Evolutionary conservation across 2,888 invertebrate genomes (phyloP).

Genomic region (Cristatella mucedo): DNA sequence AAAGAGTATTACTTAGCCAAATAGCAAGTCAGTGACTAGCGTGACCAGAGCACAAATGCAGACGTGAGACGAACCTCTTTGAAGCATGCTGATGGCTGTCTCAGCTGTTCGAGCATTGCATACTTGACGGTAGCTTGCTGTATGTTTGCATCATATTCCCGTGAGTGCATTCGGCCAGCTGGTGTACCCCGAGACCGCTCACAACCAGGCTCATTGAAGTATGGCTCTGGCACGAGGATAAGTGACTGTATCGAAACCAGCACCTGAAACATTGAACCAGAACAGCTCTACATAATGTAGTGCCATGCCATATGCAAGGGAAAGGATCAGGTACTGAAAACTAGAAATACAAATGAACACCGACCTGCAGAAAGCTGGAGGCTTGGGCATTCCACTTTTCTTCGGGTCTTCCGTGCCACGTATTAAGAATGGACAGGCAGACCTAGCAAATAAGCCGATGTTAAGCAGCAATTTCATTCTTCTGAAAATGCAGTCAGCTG

Average conservation of each 20-base stretch:
- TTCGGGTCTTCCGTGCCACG: slow-evolving; percentile 89
- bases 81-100: slow-evolving; percentile 76
- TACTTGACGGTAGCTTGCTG: slow-evolving; percentile 83
- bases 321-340: no score
- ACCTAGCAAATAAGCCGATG: slow-evolving; percentile 27
- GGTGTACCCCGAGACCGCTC: slow-evolving; percentile 38
- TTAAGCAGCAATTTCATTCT: no score
- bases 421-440: slow-evolving; percentile 81
- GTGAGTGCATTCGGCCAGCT: slow-evolving; percentile 67
- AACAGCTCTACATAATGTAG: background rate
- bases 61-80: slow-evolving; percentile 49
- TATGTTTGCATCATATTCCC: slow-evolving; percentile 87
- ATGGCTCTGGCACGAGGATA: slow-evolving; percentile 39
- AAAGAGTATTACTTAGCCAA: no score
- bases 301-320: no score
- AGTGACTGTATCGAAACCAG: slow-evolving; percentile 40
- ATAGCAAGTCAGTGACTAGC: no score
- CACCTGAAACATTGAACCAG: slow-evolving; percentile 21
- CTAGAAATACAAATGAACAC: no score
- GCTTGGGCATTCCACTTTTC: slow-evolving; percentile 94
- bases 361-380: slow-evolving; percentile 61
- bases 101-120: slow-evolving; percentile 86
- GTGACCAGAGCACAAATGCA: background rate
- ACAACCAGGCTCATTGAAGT: slow-evolving; percentile 41
- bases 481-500: no score